A percentile compares a stretch with the other conserved stretches of the same genome.
Evolutionary conservation across 1,140 invertebrate genomes (phyloP).

Genomic region (Hylyphantes graminicola): DNA sequence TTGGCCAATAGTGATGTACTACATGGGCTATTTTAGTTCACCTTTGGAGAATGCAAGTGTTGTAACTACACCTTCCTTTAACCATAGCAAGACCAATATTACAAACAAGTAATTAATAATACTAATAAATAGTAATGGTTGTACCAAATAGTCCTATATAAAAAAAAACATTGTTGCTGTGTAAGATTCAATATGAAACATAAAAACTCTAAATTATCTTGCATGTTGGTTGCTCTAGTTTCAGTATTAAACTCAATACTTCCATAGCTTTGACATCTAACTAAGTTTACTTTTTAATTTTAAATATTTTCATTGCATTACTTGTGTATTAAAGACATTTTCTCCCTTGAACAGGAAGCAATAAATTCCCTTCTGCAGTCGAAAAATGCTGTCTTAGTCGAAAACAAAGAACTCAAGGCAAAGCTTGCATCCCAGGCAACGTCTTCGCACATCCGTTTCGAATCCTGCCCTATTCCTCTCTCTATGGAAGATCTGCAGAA

Average conservation of each 20-base stretch:
- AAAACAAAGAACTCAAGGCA: constrained; percentile 52
- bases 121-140: too few species aligned
- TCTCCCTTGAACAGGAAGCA: constrained; percentile 60
- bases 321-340: background rate
- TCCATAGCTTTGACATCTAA: background rate
- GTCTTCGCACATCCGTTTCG: background rate
- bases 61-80: too few species aligned
- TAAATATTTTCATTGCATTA: background rate
- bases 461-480: background rate
- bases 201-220: background rate
- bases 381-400: constrained; percentile 62
- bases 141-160: too few species aligned
- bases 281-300: background rate
- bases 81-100: too few species aligned
- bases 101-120: too few species aligned
- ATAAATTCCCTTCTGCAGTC: constrained; percentile 66
- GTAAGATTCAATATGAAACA: background rate
- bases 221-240: background rate
- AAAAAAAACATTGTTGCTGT: too few species aligned
- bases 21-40: too few species aligned
- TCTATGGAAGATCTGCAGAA: background rate
- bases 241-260: background rate
- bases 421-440: background rate
- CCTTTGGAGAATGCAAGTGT: too few species aligned
- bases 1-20: too few species aligned